Conservation (phyloP, 2,797 vertebrate species). For the Helicolenus hilgendorfi region DNA sequence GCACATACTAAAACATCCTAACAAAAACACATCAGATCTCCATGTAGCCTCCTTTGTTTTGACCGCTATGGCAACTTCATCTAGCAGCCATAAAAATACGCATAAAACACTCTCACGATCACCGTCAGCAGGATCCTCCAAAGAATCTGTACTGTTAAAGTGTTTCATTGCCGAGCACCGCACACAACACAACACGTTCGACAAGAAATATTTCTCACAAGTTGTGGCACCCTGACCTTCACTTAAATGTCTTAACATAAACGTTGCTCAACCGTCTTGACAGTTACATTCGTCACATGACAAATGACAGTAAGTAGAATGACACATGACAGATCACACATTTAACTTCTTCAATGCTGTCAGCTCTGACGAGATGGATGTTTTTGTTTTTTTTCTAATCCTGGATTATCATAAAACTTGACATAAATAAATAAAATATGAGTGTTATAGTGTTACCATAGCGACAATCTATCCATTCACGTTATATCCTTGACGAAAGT, state of each 20-base stretch:
- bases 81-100: background rate
- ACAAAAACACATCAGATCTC: background rate
- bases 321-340: background rate
- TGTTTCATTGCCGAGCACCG: background rate
- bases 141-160: background rate
- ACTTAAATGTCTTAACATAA: background rate
- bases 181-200: background rate
- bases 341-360: background rate
- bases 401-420: background rate
- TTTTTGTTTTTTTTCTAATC: background rate
- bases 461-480: constrained; percentile 11
- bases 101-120: background rate
- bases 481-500: background rate
- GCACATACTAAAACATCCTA: background rate
- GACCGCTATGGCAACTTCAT: background rate
- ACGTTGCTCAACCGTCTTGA: background rate
- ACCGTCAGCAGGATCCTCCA: background rate
- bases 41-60: background rate
- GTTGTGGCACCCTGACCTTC: background rate
- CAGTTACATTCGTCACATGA: background rate
- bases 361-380: background rate
- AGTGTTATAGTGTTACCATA: background rate
- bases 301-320: background rate
- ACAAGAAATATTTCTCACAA: background rate
- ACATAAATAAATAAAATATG: background rate